A percentile compares a stretch with the other conserved stretches of the same genome.
Evolutionary conservation across 2,113 vertebrate genomes (phyloP).

Genomic region (Dendropsophus ebraccatus): DNA sequence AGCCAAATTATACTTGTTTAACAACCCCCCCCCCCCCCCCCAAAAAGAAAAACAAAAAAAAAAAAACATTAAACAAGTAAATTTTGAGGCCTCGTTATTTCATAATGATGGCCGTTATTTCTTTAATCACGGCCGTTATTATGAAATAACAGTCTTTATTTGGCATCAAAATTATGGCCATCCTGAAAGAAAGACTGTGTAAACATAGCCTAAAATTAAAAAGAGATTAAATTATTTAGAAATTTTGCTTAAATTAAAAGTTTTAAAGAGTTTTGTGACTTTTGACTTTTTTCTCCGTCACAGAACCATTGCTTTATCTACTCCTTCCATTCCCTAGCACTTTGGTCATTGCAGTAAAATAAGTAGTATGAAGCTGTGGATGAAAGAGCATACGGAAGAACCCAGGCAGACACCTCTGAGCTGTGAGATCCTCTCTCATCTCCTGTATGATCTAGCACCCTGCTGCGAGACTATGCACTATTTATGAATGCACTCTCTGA

Average conservation of each 20-base stretch:
- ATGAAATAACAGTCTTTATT: too few relatives aligned
- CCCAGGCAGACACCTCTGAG: conserved; percentile 66
- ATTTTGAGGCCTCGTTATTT: too few relatives aligned
- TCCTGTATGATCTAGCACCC: conserved; percentile 69
- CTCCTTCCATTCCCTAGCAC: neutral
- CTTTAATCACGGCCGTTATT: too few relatives aligned
- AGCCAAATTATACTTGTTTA: too few relatives aligned
- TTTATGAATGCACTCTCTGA: conserved; percentile 73
- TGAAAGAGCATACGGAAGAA: conserved; percentile 64
- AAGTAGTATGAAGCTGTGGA: conserved; percentile 60
- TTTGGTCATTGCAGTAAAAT: conserved; percentile 52
- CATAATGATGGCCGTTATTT: too few relatives aligned
- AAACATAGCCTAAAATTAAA: too few relatives aligned
- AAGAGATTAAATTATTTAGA: too few relatives aligned
- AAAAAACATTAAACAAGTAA: too few relatives aligned
- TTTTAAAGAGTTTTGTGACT: conserved; percentile 8
- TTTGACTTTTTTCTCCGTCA: neutral
- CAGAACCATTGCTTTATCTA: neutral
- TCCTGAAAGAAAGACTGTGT: too few relatives aligned
- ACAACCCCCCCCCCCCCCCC: too few relatives aligned
- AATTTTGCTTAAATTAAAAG: neutral
- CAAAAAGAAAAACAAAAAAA: too few relatives aligned
- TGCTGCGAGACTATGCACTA: conserved; percentile 71
- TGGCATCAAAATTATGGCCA: too few relatives aligned
- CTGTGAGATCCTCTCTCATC: conserved; percentile 66